Conservation (phyloP, 2,888 invertebrate species). For the Apotomis capreana region DNA sequence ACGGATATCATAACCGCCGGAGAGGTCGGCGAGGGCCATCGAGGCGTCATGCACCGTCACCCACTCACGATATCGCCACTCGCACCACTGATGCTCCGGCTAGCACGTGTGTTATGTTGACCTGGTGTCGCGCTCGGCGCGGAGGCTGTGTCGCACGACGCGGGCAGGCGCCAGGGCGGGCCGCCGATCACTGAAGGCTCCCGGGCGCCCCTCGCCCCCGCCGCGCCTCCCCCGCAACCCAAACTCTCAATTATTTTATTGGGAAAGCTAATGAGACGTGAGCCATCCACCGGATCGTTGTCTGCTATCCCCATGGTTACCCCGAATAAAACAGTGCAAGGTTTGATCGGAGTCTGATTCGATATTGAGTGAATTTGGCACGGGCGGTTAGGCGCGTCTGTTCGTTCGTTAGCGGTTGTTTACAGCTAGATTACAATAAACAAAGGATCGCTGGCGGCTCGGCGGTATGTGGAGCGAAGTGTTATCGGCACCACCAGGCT, state of each 20-base stretch:
- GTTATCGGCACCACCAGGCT: slow-evolving; percentile 4
- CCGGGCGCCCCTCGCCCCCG: slow-evolving; percentile 60
- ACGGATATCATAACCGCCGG: slow-evolving; percentile 5
- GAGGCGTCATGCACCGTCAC: no score
- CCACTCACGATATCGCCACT: slow-evolving; percentile 5
- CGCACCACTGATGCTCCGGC: slow-evolving; percentile 24
- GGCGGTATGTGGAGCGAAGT: not conserved
- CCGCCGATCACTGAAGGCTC: slow-evolving; percentile 73
- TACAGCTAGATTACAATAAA: slow-evolving; percentile 32
- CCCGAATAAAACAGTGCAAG: slow-evolving; percentile 49
- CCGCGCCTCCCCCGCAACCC: slow-evolving; percentile 59
- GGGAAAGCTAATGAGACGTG: slow-evolving; percentile 81
- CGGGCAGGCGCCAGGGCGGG: slow-evolving; percentile 73
- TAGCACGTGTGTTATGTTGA: slow-evolving; percentile 51
- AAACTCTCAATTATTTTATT: slow-evolving; percentile 83
- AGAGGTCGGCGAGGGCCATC: not conserved
- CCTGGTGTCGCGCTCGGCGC: slow-evolving; percentile 50
- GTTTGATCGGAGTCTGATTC: slow-evolving; percentile 23
- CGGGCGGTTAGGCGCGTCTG: slow-evolving; percentile 8
- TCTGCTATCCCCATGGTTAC: slow-evolving; percentile 62
- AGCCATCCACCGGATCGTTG: slow-evolving; percentile 65
- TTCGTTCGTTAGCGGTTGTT: slow-evolving; percentile 28
- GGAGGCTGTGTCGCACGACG: slow-evolving; percentile 44
- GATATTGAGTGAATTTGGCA: slow-evolving; percentile 29
- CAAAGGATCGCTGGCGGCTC: slow-evolving; percentile 1